Percentiles rank a stretch among this genome's conserved stretches.
Evolutionary conservation across 1,140 invertebrate species (phyloP).

Genomic region (Drosophila bipectinata): DNA sequence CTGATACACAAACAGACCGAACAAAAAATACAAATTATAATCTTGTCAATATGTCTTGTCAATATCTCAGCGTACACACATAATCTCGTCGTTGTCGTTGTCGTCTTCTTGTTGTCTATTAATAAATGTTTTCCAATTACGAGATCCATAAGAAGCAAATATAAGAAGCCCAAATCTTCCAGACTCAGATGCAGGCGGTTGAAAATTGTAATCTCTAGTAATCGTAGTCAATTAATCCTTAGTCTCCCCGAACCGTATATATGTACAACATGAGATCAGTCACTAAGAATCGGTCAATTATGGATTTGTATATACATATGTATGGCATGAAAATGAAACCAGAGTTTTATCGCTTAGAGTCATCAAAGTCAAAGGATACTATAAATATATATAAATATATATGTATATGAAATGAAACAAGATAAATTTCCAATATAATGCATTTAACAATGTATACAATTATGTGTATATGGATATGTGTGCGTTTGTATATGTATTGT

Average conservation of each 20-base stretch:
- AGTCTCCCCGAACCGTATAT: conserved; percentile 38
- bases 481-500: conserved; percentile 53
- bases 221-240: conserved; percentile 77
- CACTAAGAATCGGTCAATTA: conserved; percentile 65
- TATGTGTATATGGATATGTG: conserved; percentile 58
- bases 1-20: conserved; percentile 5
- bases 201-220: conserved; percentile 73
- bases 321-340: conserved; percentile 16
- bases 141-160: conserved; percentile 33
- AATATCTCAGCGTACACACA: conserved; percentile 68
- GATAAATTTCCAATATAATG: conserved; percentile 72
- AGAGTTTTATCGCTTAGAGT: conserved; percentile 50
- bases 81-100: conserved; percentile 69
- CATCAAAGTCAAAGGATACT: conserved; percentile 11
- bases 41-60: conserved; percentile 66
- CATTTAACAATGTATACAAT: conserved; percentile 66
- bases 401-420: conserved; percentile 47
- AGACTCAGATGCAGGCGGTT: conserved; percentile 31
- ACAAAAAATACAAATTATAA: conserved; percentile 37
- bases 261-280: conserved; percentile 40
- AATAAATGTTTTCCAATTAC: conserved; percentile 56
- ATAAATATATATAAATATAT: conserved; percentile 18
- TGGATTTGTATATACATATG: conserved; percentile 64
- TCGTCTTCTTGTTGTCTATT: conserved; percentile 63
- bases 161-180: conserved; percentile 23